Percentiles rank a stretch among this genome's conserved stretches.
These are phyloP conservation scores for Calephelis perditalis DNA, from an alignment of 2,888 invertebrate genomes.

Conservation along the genomic window DNA sequence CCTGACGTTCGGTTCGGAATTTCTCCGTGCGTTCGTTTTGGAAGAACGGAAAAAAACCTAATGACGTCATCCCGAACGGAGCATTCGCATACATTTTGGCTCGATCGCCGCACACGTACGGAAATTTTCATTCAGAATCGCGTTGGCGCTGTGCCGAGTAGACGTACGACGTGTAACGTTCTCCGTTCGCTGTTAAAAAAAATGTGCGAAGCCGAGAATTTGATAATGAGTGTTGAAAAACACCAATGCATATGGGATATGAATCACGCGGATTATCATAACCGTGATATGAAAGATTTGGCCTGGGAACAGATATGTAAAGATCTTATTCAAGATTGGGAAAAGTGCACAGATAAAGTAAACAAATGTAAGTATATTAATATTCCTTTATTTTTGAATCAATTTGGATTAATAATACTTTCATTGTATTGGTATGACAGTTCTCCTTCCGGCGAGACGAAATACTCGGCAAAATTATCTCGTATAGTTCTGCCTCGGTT, in stretches of 20 bases:
- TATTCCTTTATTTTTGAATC: no score
- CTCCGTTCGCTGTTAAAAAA: neutral
- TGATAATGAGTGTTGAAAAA: neutral
- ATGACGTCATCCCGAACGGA: no score
- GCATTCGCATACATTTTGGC: no score
- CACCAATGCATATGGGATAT: conserved; percentile 2
- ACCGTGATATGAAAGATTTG: neutral
- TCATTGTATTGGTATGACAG: no score
- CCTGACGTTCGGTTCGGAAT: neutral
- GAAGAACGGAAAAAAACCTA: neutral
- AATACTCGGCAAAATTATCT: no score
- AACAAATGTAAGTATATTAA: no score
- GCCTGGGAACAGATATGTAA: conserved; percentile 1
- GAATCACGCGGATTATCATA: neutral
- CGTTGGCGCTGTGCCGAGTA: neutral
- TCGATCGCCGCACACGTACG: neutral
- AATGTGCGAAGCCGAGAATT: neutral
- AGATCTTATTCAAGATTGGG: neutral
- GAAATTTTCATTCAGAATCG: neutral
- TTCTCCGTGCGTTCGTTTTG: neutral
- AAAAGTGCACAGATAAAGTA: neutral
- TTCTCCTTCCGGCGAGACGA: no score
- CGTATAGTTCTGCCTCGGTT: no score
- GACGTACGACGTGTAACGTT: neutral
- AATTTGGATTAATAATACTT: no score